Evolutionary conservation across 2,113 vertebrate species (phyloP).

Genomic region (Lutjanus erythropterus): DNA sequence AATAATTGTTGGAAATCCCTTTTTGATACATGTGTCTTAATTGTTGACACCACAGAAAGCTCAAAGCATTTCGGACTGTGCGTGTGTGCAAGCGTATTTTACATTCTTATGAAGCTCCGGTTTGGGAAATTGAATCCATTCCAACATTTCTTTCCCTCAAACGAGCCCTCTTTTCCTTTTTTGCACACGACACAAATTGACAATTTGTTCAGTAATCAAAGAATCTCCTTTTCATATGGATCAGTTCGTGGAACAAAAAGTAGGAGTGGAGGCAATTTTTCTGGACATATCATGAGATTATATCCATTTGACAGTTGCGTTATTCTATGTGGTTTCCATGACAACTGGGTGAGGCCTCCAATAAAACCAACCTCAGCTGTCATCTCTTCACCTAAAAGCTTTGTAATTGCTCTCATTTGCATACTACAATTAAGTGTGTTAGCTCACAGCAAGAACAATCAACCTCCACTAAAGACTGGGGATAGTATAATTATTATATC

Average conservation of each 20-base stretch:
- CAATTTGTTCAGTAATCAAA: constrained; percentile 75
- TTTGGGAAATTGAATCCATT: constrained; percentile 64
- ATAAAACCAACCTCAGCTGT: constrained; percentile 99
- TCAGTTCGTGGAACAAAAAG: constrained; percentile 49
- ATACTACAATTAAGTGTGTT: constrained; percentile 99
- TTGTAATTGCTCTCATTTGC: constrained; percentile 99
- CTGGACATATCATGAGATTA: constrained; percentile 78
- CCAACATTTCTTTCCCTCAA: constrained; percentile 55
- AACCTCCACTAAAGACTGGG: constrained; percentile 90
- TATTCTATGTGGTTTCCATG: constrained; percentile 96
- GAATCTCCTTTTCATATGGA: constrained; percentile 59
- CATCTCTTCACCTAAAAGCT: constrained; percentile 99
- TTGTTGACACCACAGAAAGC: constrained; percentile 56
- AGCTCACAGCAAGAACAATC: constrained; percentile 99
- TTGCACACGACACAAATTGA: constrained; percentile 63
- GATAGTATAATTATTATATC: constrained; percentile 86
- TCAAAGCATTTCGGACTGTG: constrained; percentile 34
- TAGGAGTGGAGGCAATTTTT: constrained; percentile 70
- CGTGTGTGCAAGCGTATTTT: constrained; percentile 52
- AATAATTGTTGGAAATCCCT: constrained; percentile 28
- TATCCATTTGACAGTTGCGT: constrained; percentile 87
- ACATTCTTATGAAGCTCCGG: constrained; percentile 54
- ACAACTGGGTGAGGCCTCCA: constrained; percentile 97
- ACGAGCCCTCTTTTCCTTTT: constrained; percentile 44
- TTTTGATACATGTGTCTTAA: constrained; percentile 52